These are phyloP conservation scores for Phorcus lineatus DNA, from an alignment of 2,888 invertebrate species.

Conservation along the genomic window DNA sequence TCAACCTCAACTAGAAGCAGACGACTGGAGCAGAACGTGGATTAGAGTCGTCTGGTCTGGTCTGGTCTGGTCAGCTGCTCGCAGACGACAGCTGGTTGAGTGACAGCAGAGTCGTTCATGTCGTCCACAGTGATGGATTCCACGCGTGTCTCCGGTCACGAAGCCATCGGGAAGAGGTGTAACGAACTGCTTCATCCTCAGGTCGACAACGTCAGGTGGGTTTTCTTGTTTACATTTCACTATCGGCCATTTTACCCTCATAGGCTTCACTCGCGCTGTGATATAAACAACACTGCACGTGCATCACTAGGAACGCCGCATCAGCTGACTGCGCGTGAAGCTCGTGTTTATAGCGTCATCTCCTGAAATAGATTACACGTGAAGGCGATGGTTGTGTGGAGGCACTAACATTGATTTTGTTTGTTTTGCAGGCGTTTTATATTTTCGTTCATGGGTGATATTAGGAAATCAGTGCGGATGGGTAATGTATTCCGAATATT, in stretches of 20 bases:
- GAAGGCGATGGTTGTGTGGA: not conserved
- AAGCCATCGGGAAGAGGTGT: conserved; percentile 28
- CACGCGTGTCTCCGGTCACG: conserved; percentile 12
- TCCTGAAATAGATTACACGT: not conserved
- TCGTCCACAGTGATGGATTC: not conserved
- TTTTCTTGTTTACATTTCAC: no score
- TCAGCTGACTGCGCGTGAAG: no score
- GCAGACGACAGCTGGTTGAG: not conserved
- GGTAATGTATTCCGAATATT: no score
- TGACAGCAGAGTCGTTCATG: not conserved
- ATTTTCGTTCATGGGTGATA: no score
- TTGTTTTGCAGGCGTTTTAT: no score
- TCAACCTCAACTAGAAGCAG: not conserved
- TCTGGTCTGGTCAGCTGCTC: not conserved
- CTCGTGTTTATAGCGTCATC: not conserved
- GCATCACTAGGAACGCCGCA: not conserved
- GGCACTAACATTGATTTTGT: no score
- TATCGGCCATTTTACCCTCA: not conserved
- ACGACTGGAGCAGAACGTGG: not conserved
- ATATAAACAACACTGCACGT: not conserved
- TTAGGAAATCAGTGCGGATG: no score
- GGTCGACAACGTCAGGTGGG: conserved; percentile 27
- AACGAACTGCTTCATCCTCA: conserved; percentile 19
- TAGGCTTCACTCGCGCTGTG: not conserved
- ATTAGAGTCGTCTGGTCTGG: not conserved